A percentile compares a stretch with the other conserved stretches of the same genome.
Conservation (phyloP, 2,888 invertebrate species). For the Mythimna albipuncta region DNA sequence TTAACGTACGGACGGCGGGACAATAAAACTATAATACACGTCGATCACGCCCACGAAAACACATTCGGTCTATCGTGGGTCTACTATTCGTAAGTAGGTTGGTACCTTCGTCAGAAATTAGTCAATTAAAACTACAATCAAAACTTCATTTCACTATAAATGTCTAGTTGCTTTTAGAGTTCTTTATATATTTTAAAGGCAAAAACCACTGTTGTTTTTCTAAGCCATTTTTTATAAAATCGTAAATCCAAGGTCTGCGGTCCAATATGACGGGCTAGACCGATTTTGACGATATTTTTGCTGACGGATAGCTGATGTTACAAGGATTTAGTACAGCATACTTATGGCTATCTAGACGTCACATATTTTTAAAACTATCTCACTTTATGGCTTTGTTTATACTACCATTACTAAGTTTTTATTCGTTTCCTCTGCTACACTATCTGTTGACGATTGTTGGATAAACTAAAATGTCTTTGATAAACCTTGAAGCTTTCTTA, state of each 20-base stretch:
- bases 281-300: too few species aligned
- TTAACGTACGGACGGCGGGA: conserved; percentile 48
- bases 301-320: too few species aligned
- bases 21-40: conserved; percentile 44
- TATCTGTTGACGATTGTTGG: background rate
- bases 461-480: background rate
- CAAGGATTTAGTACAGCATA: too few species aligned
- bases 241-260: background rate
- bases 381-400: background rate
- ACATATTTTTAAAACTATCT: background rate
- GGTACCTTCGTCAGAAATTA: conserved; percentile 3
- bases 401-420: background rate
- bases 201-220: background rate
- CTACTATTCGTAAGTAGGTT: background rate
- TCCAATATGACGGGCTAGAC: background rate
- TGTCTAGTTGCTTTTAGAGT: background rate
- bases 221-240: too few species aligned
- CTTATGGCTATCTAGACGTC: too few species aligned
- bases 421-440: background rate
- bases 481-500: conserved; percentile 18
- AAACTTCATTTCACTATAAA: too few species aligned
- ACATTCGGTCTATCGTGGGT: conserved; percentile 7
- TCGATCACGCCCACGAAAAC: conserved; percentile 27
- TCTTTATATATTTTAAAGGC: background rate
- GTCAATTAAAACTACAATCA: conserved; percentile 24